Percentiles rank a stretch among this genome's conserved stretches.
Conservation (phyloP, 2,888 invertebrate species). For the Sphaerophoria rueppellii region DNA sequence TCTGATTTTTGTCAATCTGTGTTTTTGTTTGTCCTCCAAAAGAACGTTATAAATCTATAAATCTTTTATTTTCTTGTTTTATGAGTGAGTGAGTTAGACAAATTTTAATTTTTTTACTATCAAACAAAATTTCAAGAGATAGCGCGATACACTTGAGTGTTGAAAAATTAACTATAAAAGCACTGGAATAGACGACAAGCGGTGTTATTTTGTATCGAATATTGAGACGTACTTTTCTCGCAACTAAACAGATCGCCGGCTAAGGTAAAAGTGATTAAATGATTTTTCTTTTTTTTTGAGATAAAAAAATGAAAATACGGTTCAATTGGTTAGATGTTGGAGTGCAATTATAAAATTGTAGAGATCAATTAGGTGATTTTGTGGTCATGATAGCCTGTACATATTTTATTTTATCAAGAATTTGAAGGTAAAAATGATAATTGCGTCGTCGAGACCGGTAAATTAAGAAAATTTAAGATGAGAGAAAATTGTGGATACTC, state of each 20-base stretch:
- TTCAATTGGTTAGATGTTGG: no score
- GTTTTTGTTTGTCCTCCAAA: not conserved
- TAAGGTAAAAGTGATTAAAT: constrained; percentile 41
- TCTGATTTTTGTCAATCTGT: not conserved
- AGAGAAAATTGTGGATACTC: no score
- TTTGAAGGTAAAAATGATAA: no score
- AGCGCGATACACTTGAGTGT: constrained; percentile 45
- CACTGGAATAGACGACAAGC: not conserved
- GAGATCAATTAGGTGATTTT: no score
- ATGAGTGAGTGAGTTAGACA: not conserved
- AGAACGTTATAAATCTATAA: constrained; percentile 28
- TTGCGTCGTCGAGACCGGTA: no score
- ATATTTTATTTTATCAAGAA: no score
- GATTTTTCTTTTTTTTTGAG: no score
- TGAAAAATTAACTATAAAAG: constrained; percentile 34
- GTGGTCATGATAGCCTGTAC: no score
- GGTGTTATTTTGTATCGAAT: constrained; percentile 32
- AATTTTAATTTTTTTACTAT: constrained; percentile 47
- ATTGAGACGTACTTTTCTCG: constrained; percentile 20
- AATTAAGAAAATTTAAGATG: no score
- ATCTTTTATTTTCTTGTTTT: not conserved
- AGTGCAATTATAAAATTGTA: no score
- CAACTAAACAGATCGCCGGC: not conserved
- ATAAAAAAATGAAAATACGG: no score
- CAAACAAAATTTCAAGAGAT: constrained; percentile 47